A percentile compares a stretch with the other conserved stretches of the same genome.
Evolutionary conservation across 1,140 invertebrate genomes (phyloP).

Genomic region (Drosophila kohkoa): DNA sequence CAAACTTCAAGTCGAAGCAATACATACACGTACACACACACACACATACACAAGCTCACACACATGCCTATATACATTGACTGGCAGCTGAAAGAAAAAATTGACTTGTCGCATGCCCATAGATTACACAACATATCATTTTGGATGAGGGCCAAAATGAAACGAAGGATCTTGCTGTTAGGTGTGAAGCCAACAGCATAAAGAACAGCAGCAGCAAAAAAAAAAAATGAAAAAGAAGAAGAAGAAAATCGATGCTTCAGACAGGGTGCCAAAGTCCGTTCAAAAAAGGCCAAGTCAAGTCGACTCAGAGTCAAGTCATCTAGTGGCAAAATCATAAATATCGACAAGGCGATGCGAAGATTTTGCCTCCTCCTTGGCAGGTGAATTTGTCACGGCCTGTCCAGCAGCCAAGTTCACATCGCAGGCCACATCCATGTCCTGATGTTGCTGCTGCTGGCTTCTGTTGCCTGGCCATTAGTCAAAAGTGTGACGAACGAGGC

Average conservation of each 20-base stretch:
- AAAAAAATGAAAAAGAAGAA: background rate
- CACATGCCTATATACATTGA: background rate
- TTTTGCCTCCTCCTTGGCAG: constrained; percentile 52
- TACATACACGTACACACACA: background rate
- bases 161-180: constrained; percentile 22
- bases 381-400: constrained; percentile 70
- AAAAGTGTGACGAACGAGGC: constrained; percentile 71
- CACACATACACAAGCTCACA: background rate
- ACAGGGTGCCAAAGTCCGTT: background rate
- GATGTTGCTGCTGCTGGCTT: background rate
- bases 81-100: constrained; percentile 35
- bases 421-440: constrained; percentile 10
- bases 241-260: constrained; percentile 35
- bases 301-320: constrained; percentile 27
- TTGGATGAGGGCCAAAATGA: constrained; percentile 20
- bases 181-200: constrained; percentile 31
- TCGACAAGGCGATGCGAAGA: constrained; percentile 33
- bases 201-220: constrained; percentile 7
- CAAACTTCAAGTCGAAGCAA: constrained; percentile 58
- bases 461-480: constrained; percentile 64
- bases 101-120: constrained; percentile 74
- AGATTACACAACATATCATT: constrained; percentile 67
- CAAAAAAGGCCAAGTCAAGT: constrained; percentile 23
- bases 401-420: background rate
- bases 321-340: constrained; percentile 76